Evolutionary conservation across 2,888 invertebrate species (phyloP).

Genomic region (Lysandra coridon): DNA sequence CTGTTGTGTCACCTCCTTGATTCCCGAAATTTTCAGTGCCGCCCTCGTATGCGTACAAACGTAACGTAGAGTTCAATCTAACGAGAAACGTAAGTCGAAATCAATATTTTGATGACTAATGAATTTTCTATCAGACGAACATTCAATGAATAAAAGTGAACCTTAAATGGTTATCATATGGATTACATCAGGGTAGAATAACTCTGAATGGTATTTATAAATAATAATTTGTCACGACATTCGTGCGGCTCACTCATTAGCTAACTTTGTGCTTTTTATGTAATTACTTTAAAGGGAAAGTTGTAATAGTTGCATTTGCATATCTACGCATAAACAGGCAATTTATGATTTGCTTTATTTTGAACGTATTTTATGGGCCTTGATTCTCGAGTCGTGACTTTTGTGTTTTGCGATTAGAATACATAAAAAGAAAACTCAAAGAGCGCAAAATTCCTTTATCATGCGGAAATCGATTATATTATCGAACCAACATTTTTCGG

Average conservation of each 20-base stretch:
- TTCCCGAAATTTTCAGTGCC: no score
- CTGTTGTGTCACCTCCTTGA: no score
- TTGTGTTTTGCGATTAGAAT: not conserved
- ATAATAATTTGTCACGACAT: not conserved
- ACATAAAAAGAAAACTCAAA: not conserved
- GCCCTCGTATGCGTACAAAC: no score
- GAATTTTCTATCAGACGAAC: not conserved
- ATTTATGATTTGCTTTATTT: not conserved
- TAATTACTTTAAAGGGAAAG: slow-evolving; percentile 12
- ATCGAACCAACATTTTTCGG: no score
- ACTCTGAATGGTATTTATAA: not conserved
- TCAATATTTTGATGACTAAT: not conserved
- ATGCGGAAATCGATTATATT: no score
- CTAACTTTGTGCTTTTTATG: not conserved
- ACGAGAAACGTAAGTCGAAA: no score
- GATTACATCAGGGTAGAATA: not conserved
- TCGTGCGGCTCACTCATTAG: not conserved
- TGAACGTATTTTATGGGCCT: not conserved
- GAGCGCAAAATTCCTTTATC: no score
- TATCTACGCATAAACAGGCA: slow-evolving; percentile 7
- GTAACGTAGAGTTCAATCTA: no score
- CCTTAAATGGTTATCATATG: not conserved
- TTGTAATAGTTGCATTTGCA: slow-evolving; percentile 2
- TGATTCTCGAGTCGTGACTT: not conserved
- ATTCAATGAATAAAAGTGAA: no score